Conservation (phyloP, 2,113 vertebrate genomes). For the Microtus ochrogaster region DNA sequence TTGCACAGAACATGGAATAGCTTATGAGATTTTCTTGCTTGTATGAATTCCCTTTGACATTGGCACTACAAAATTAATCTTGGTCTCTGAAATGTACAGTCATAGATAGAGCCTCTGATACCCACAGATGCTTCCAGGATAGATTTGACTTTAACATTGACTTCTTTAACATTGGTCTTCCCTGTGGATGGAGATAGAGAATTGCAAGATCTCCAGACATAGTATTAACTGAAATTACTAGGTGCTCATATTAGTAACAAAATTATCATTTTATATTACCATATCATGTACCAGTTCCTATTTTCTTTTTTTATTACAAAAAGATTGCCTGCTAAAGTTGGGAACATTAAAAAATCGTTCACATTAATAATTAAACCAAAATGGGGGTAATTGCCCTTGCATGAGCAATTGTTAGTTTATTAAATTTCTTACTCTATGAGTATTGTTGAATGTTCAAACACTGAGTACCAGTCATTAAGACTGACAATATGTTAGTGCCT, state of each 20-base stretch:
- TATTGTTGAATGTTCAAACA: constrained; percentile 52
- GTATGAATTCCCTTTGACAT: neutral
- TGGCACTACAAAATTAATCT: neutral
- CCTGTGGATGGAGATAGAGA: neutral
- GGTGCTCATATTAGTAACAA: constrained; percentile 19
- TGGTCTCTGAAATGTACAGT: neutral
- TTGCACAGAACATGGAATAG: neutral
- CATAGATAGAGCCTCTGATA: neutral
- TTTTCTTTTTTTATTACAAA: constrained; percentile 64
- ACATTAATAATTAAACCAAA: constrained; percentile 77
- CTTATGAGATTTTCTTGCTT: neutral
- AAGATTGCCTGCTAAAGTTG: constrained; percentile 63
- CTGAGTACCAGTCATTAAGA: constrained; percentile 48
- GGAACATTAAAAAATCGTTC: constrained; percentile 43
- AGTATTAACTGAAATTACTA: neutral
- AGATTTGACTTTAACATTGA: neutral
- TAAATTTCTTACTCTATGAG: constrained; percentile 65
- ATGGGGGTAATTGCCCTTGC: constrained; percentile 71
- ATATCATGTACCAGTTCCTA: constrained; percentile 5
- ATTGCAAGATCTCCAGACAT: neutral
- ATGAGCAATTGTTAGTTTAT: constrained; percentile 74
- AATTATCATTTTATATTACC: constrained; percentile 40
- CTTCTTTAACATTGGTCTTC: neutral
- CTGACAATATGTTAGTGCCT: constrained; percentile 34
- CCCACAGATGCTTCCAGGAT: neutral